Percentiles rank a stretch among this genome's conserved stretches.
Conservation (phyloP, 2,888 invertebrate species). For the Spodoptera picta region DNA sequence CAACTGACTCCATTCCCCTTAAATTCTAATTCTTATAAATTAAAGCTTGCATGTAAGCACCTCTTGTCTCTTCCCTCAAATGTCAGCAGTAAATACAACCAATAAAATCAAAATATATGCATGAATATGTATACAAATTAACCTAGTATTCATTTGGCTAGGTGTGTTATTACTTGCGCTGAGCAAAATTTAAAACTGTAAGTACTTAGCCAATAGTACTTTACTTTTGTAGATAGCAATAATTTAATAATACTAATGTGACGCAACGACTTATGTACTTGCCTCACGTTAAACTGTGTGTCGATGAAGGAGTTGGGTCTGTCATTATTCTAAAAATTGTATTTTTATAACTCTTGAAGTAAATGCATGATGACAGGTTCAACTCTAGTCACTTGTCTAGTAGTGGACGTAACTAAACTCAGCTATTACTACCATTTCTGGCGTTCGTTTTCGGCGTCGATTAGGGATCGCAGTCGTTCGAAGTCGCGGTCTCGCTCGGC, state of each 20-base stretch:
- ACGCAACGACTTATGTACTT: constrained; percentile 31
- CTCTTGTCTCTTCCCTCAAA: constrained; percentile 33
- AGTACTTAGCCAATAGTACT: constrained; percentile 72
- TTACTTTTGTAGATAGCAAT: constrained; percentile 46
- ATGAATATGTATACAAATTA: constrained; percentile 72
- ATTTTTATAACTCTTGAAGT: background rate
- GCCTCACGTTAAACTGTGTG: constrained; percentile 31
- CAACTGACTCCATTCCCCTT: constrained; percentile 18
- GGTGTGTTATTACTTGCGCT: constrained; percentile 85
- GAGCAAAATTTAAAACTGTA: constrained; percentile 85
- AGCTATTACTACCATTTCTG: constrained; percentile 55
- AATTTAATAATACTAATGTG: constrained; percentile 19
- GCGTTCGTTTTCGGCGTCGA: constrained; percentile 59
- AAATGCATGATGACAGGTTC: constrained; percentile 11
- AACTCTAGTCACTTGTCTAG: constrained; percentile 18
- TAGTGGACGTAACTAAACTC: constrained; percentile 56
- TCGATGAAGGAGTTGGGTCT: constrained; percentile 8
- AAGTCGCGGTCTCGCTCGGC: constrained; percentile 70
- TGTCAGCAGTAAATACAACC: constrained; percentile 41
- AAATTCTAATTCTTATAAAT: constrained; percentile 34
- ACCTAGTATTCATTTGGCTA: constrained; percentile 84
- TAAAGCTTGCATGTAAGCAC: constrained; percentile 64
- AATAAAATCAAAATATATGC: constrained; percentile 51
- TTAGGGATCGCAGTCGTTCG: constrained; percentile 81
- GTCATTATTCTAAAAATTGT: too few species aligned